Evolutionary conservation across 2,888 invertebrate species (phyloP).

Genomic region (Leptopilina myrica): DNA sequence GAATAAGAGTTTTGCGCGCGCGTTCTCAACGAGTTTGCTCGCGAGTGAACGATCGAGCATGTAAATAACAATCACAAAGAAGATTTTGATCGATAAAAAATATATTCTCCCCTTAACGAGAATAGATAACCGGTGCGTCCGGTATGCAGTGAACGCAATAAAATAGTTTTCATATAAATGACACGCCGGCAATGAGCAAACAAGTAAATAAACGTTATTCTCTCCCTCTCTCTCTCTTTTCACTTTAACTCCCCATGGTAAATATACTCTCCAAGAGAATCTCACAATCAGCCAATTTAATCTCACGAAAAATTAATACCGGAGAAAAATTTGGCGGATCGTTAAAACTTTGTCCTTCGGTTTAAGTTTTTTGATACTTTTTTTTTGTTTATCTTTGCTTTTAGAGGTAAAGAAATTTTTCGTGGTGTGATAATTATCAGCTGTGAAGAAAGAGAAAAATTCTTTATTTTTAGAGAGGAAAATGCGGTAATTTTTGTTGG

Average conservation of each 20-base stretch:
- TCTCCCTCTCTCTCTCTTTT: neutral
- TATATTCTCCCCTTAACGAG: constrained; percentile 27
- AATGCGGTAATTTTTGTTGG: too few species aligned
- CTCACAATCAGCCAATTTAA: constrained; percentile 6
- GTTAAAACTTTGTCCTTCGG: constrained; percentile 13
- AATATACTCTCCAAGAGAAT: neutral
- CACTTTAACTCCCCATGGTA: too few species aligned
- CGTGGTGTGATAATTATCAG: neutral
- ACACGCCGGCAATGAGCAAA: constrained; percentile 24
- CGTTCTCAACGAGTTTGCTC: constrained; percentile 4
- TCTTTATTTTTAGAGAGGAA: too few species aligned
- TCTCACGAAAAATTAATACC: constrained; percentile 24
- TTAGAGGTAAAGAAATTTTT: too few species aligned
- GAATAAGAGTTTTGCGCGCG: too few species aligned
- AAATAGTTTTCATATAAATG: constrained; percentile 40
- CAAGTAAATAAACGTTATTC: constrained; percentile 5
- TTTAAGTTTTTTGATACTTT: neutral
- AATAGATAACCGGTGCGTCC: constrained; percentile 38
- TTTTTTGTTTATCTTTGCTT: neutral
- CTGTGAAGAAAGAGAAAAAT: too few species aligned
- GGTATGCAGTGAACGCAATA: constrained; percentile 25
- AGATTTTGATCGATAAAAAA: constrained; percentile 27
- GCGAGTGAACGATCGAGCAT: constrained; percentile 27
- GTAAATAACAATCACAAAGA: constrained; percentile 29
- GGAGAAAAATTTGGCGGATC: neutral